Base-by-base conservation (phyloP, 1,140 invertebrate species). In the Drosophila ercepeae region DNA sequence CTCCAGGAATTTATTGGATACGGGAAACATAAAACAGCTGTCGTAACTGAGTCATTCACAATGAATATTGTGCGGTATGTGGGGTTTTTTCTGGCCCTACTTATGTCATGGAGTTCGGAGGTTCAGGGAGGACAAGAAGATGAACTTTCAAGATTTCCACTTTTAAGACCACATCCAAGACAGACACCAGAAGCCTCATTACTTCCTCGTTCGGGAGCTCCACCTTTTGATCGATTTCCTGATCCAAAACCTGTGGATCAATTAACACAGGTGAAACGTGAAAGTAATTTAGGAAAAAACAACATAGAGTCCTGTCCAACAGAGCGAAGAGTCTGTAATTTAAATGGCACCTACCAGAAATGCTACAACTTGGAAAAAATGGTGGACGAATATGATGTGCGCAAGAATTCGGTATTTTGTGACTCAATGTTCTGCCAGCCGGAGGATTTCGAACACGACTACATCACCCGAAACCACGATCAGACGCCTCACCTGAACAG, bases 401-500 rank as follows among this genome's bases (percentile, higher is more conserved):
- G 2, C 0, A 2, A 9, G 25, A 6, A 4, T 1, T 0, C 6
- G n/a, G 44, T 61, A 2, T 81, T 65, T 13, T 86, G 81, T 46
- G 42, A 74, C 13, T 36, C 48, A 1, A 25, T 53, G 42, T 59
- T 63, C 42, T 86, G 81, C 34, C 59, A 77, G 9, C 77, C 82
- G 27, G 81, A 86, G 18, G 25, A 14, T 7, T 86, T 86, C 13
- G 5, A 14, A 5, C 81, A 84, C n/a, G 81, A 84, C 23, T 84
- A 84, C 5, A 61, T 88, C 1, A 49, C 41, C 0, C 32, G 67
- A 0, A 58, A 86, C 44, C 82, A 88, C 16, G 82, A 81, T 11
- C 77, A 88, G 39, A 81, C 73, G 1, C 73, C 81, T 0, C 76
- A 86, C 11, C 13, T 25, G 6, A 90, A 90, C 45, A 54, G 44